Evolutionary conservation across 2,888 invertebrate species (phyloP), one percentile per base, ranked within the genome.

Genomic region (Orthosia gothica): DNA sequence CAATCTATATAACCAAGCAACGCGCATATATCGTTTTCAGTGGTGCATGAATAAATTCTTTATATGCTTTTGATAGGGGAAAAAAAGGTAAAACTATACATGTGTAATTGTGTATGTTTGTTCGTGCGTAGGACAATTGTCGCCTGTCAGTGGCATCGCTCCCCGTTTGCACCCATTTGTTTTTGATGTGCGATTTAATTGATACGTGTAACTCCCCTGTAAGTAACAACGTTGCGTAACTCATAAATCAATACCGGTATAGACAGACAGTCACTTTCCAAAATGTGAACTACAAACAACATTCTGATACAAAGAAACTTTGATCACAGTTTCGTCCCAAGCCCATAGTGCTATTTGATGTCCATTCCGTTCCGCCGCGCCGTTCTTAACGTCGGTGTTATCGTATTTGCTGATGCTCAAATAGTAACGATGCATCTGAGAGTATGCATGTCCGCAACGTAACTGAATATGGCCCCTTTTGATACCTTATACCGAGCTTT

Each of bases 201-300:
- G 47, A 23, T n/a, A 49, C 40, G 40, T 40, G 7, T 40, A 40
- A 9, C 18, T 7, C 16, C 20, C 50, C 18, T 47, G 32, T 23
- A 16, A 15, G 47, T 55, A 32, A 26, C 47, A 47, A 40, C 18
- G 59, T 40, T 15, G 40, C 47, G 47, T 55, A n/a, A 16, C 12
- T 23, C 52, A 16, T 32, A 40, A 72, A 59, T 70, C 45, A 49
- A 70, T 70, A 70, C 15, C n/a, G 20, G 40, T 55, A 15, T 54
- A 13, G 20, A 32, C 18, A 26, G 45, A 26, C 26, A 18, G 3
- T 11, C 18, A 23, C 18, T 69, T 18, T 23, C 15, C 45, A 26
- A 26, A 59, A 23, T n/a, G 26, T 45, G 0, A 13, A 18, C 3
- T 12, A 40, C n/a, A n/a, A 3, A 40, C n/a, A n/a, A 3, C 4